Conservation (phyloP, 2,113 vertebrate genomes). For the Planiliza haematocheilus region DNA sequence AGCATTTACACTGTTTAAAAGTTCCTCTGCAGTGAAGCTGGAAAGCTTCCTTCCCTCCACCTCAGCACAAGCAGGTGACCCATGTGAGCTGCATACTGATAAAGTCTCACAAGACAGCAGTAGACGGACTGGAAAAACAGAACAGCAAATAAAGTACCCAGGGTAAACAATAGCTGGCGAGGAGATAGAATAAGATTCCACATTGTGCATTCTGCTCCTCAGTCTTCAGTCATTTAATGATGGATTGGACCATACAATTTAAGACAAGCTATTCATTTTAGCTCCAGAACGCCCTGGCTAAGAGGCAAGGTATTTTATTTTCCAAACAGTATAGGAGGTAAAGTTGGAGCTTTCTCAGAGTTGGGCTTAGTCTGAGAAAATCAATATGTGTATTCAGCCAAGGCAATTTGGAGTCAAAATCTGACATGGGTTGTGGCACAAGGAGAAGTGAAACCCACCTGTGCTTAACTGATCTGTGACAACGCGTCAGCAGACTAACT, state of each 20-base stretch:
- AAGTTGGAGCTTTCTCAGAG: slow-evolving; percentile 35
- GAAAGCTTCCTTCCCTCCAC: slow-evolving; percentile 26
- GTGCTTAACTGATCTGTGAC: slow-evolving; percentile 33
- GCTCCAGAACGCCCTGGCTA: slow-evolving; percentile 1
- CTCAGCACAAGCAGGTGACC: slow-evolving; percentile 62
- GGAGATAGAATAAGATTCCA: slow-evolving; percentile 46
- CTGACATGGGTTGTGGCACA: not conserved
- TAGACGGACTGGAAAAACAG: slow-evolving; percentile 33
- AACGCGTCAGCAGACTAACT: slow-evolving; percentile 37
- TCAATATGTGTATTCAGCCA: slow-evolving; percentile 38
- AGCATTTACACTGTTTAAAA: slow-evolving; percentile 20
- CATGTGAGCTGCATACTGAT: slow-evolving; percentile 71
- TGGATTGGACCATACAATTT: slow-evolving; percentile 61
- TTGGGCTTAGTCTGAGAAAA: slow-evolving; percentile 36
- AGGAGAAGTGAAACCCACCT: slow-evolving; percentile 49
- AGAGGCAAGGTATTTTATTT: slow-evolving; percentile 23
- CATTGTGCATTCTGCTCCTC: slow-evolving; percentile 68
- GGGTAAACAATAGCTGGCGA: slow-evolving; percentile 60
- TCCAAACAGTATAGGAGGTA: not conserved
- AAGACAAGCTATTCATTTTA: slow-evolving; percentile 41
- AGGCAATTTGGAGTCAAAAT: slow-evolving; percentile 17
- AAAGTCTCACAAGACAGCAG: slow-evolving; percentile 47
- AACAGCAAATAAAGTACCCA: slow-evolving; percentile 37
- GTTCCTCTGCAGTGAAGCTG: slow-evolving; percentile 38
- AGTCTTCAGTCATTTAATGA: slow-evolving; percentile 64